phyloP scores from a whole-genome alignment of 2,888 invertebrate species.

The Ornithoptera alexandrae region DNA sequence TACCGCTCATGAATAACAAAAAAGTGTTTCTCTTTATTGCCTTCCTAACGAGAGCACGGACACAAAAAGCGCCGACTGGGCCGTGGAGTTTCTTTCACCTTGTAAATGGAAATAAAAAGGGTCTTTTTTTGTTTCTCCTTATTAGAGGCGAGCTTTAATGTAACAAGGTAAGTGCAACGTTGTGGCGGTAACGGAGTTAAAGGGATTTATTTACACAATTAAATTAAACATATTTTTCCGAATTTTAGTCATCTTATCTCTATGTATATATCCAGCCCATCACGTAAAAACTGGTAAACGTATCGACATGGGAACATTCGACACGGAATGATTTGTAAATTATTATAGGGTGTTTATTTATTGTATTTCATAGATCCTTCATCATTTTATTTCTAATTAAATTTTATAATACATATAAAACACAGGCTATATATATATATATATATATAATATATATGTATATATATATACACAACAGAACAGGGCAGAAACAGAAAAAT shows the following conservation, averaged over 20 bases:
- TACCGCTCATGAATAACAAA: constrained; percentile 28
- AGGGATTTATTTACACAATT: constrained; percentile 14
- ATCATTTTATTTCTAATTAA: too few relatives aligned
- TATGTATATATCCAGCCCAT: not conserved
- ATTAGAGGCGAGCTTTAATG: constrained; percentile 25
- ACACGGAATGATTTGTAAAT: too few relatives aligned
- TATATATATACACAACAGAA: too few relatives aligned
- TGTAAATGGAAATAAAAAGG: constrained; percentile 29
- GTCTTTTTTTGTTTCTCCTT: constrained; percentile 24
- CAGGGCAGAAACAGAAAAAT: too few relatives aligned
- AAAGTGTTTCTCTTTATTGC: constrained; percentile 28
- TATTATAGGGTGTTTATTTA: too few relatives aligned
- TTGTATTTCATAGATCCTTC: too few relatives aligned
- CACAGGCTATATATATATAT: too few relatives aligned
- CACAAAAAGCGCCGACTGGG: constrained; percentile 28
- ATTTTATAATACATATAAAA: too few relatives aligned
- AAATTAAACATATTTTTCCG: not conserved
- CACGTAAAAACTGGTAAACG: too few relatives aligned
- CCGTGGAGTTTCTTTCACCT: constrained; percentile 27
- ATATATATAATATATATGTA: too few relatives aligned
- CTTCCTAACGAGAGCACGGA: constrained; percentile 25
- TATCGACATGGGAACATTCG: too few relatives aligned
- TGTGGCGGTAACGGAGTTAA: constrained; percentile 22
- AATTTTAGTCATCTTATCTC: not conserved
- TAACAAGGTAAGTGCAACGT: constrained; percentile 26